Evolutionary conservation across 1,140 invertebrate species (phyloP), one percentile per base, ranked within the genome.

Genomic region (Trichonephila inaurata): DNA sequence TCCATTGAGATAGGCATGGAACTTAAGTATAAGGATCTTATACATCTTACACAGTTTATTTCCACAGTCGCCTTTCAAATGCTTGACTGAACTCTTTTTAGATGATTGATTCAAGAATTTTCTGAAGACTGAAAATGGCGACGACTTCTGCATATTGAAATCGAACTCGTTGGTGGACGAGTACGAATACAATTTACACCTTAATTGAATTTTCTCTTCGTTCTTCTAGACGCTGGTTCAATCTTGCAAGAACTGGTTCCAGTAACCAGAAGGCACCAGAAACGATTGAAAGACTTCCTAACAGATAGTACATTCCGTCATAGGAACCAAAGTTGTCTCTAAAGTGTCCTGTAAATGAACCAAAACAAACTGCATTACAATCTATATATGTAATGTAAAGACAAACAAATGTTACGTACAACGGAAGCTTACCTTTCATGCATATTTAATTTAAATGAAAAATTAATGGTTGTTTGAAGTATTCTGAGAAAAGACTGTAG

Each of bases 271-370:
- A 82, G n/a, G 77, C 44, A 14, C 94, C 94, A 60, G 93, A 88
- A n/a, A 95, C 28, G 10, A 95, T 86, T 33, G 92, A 91, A 7
- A 95, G 18, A 14, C 44, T n/a, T 66, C 94, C 95, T 12, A 95
- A 16, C 1, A 94, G 44, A 44, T 86, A 90, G 72, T 95, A 95
- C 92, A 95, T 72, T 14, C 94, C 95, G 82, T 94, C 91, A 60
- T 95, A 95, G 19, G 94, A 94, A 4, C 92, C 91, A 10, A 92
- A 66, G 33, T 81, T 72, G 61, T 95, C 95, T 69, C 95, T 94
- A 91, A 95, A 95, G 40, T 93, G 92, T 19, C 95, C 93, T 94
- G 72, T 24, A 81, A 93, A 6, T 14, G 51, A 58, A 85, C 85
- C 10, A 62, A 58, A 28, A 28, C n/a, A 58, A 60, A 28, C 10